Evolutionary conservation across 1,140 invertebrate genomes (phyloP).

Genomic region (Mercenaria mercenaria): DNA sequence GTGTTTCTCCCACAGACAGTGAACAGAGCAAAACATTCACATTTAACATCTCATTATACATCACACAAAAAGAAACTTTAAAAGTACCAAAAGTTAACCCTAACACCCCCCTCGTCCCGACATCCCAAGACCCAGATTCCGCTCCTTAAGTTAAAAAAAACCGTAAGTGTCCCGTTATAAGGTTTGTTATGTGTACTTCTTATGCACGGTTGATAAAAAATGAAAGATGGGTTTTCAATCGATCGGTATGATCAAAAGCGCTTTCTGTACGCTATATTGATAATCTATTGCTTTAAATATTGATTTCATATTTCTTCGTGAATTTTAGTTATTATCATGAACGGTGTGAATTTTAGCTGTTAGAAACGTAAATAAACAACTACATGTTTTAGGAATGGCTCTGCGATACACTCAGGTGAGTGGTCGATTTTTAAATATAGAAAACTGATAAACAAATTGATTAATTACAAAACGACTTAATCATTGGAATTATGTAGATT

Average conservation of each 20-base stretch:
- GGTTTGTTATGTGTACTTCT: too few relatives aligned
- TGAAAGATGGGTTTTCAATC: background rate
- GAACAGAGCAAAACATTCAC: too few relatives aligned
- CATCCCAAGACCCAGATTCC: too few relatives aligned
- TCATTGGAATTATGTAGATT: background rate
- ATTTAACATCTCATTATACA: too few relatives aligned
- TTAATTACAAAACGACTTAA: background rate
- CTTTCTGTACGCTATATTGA: background rate
- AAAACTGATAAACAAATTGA: background rate
- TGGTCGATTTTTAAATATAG: background rate
- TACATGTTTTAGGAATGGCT: background rate
- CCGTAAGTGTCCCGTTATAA: too few relatives aligned
- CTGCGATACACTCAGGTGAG: conserved; percentile 6
- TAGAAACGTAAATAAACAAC: background rate
- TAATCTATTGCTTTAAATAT: background rate
- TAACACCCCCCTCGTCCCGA: too few relatives aligned
- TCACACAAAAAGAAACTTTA: too few relatives aligned
- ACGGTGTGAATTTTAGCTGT: background rate
- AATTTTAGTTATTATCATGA: background rate
- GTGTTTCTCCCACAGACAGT: too few relatives aligned
- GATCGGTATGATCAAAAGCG: background rate
- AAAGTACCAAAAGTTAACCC: too few relatives aligned
- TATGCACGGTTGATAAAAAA: too few relatives aligned
- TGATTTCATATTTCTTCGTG: background rate
- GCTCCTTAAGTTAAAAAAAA: too few relatives aligned